phyloP scores from a whole-genome alignment of 2,888 invertebrate genomes.

The Dinocampus coccinellae region DNA sequence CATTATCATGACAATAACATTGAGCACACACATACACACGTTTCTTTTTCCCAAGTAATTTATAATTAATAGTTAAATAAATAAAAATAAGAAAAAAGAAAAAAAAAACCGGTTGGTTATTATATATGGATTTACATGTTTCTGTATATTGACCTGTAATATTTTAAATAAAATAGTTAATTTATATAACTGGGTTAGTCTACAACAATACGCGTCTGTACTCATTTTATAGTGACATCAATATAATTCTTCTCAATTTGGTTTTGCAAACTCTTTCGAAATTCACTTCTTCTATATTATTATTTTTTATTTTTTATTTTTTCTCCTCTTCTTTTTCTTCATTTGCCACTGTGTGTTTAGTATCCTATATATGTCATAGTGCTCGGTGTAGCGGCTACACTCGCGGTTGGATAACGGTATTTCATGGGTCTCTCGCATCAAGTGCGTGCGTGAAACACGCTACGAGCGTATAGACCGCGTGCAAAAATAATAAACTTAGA shows the following conservation, averaged over 20 bases:
- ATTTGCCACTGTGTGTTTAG: constrained; percentile 40
- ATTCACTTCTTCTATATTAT: constrained; percentile 26
- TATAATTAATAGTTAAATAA: background rate
- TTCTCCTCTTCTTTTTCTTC: constrained; percentile 31
- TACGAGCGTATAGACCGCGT: constrained; percentile 21
- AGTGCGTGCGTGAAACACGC: constrained; percentile 49
- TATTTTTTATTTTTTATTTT: constrained; percentile 1
- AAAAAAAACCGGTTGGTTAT: background rate
- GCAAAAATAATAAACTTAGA: background rate
- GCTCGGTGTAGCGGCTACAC: constrained; percentile 37
- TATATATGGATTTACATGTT: background rate
- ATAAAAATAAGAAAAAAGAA: too few relatives aligned
- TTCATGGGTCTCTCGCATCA: constrained; percentile 48
- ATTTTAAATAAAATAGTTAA: background rate
- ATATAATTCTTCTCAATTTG: background rate
- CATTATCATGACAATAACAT: background rate
- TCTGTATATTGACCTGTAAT: background rate
- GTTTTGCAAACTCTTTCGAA: background rate
- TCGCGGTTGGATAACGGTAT: constrained; percentile 57
- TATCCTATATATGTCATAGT: constrained; percentile 51
- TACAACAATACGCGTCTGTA: background rate
- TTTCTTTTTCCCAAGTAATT: background rate
- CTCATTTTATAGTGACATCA: constrained; percentile 5
- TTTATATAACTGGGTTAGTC: background rate
- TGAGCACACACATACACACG: background rate